Base-by-base conservation (phyloP, 2,888 invertebrate genomes). In the Micropterix aruncella region DNA sequence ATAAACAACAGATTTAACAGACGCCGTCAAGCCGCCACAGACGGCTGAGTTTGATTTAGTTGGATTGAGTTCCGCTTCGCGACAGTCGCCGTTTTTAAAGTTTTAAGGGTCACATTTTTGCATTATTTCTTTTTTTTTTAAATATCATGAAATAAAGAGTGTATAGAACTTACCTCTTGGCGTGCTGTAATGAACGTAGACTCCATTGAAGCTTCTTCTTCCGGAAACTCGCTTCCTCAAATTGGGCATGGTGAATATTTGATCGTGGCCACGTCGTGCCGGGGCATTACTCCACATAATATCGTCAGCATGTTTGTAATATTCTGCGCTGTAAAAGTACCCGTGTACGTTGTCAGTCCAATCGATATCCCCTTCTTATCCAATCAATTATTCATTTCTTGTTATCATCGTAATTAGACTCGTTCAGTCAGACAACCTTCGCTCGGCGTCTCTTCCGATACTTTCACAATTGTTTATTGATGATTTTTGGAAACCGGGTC, bases 81-180 rank as follows among this genome's bases (percentile, higher is more conserved):
- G n/a, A n/a, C n/a, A n/a, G n/a, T n/a, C n/a, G n/a, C n/a, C n/a
- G n/a, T n/a, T n/a, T n/a, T n/a, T n/a, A n/a, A n/a, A n/a, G n/a
- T n/a, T n/a, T n/a, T n/a, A n/a, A n/a, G n/a, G n/a, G n/a, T n/a
- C n/a, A n/a, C n/a, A n/a, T n/a, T n/a, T n/a, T n/a, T n/a, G n/a
- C n/a, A n/a, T n/a, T n/a, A n/a, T n/a, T n/a, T n/a, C n/a, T n/a
- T n/a, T n/a, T n/a, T n/a, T n/a, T n/a, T n/a, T n/a, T n/a, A n/a
- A n/a, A n/a, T n/a, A n/a, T n/a, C n/a, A n/a, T n/a, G n/a, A n/a
- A n/a, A n/a, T n/a, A n/a, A n/a, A n/a, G n/a, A n/a, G n/a, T n/a
- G n/a, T n/a, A n/a, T n/a, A n/a, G n/a, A n/a, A 60, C 69, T 70
- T 65, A 80, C 80, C 62, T 70, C 73, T 74, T 3, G 80, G 79